Base-by-base conservation (phyloP, 2,888 invertebrate genomes). In the Chorisops tibialis region DNA sequence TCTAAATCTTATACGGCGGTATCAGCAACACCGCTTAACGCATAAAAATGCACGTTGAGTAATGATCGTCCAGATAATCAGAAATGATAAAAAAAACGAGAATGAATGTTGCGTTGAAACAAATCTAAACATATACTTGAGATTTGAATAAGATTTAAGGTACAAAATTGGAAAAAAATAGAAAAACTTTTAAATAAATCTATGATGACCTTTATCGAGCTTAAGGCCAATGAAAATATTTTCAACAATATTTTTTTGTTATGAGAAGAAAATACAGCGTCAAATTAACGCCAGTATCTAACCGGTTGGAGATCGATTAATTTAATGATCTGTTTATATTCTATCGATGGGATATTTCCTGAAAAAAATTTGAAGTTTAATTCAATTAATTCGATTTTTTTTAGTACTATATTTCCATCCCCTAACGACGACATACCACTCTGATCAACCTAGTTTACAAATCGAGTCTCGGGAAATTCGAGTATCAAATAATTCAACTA, bases 241-340 rank as follows among this genome's bases (percentile, higher is more conserved):
- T 43, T 14, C 18, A n/a, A n/a, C 21, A 22, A 18, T 21, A 14
- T 56, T 43, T 56, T 56, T 43, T 43, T 4, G 9, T n/a, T 16
- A 9, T 2, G 35, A 14, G 14, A 35, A 14, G 18, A n/a, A 43
- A 14, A 24, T 18, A 38, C 14, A 56, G 24, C 43, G 45, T 45
- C 56, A 56, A 56, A 56, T 56, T 56, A 56, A 56, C 56, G 35
- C 56, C 56, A 56, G 56, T 30, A 18, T 30, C 43, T 56, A 56
- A 56, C 35, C 43, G 35, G 24, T 37, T 9, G 9, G 38, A 35
- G 43, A 56, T 56, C 43, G 30, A 30, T 43, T 14, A 18, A 43
- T n/a, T 45, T 56, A 35, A 56, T 56, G 56, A 56, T 12, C 43
- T 56, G 43, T 43, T 45, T 56, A 56, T 39, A 43, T 43, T 43